Percentiles rank a stretch among this genome's conserved stretches.
Evolutionary conservation across 2,113 vertebrate genomes (phyloP).

Genomic region (Oreochromis niloticus): DNA sequence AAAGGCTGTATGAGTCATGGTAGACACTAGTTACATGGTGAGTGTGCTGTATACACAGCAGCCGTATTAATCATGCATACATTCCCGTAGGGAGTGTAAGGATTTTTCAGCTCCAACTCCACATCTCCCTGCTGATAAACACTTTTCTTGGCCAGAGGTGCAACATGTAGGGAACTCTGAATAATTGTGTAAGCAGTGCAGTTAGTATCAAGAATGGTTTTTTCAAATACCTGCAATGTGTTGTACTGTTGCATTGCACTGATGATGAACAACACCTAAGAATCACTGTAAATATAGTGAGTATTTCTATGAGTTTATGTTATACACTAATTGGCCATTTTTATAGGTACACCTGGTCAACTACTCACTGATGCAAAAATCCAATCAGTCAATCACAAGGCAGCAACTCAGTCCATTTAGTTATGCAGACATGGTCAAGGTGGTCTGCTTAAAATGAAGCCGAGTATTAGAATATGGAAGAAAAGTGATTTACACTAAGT

Average conservation of each 20-base stretch:
- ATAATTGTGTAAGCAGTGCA: slow-evolving; percentile 18
- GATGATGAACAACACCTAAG: neutral
- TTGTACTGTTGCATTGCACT: neutral
- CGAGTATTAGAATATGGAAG: neutral
- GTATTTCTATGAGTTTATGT: neutral
- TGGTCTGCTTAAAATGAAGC: neutral
- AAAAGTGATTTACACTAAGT: neutral
- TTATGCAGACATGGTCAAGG: neutral
- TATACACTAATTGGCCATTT: neutral
- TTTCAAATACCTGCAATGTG: neutral
- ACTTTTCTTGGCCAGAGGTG: slow-evolving; percentile 45
- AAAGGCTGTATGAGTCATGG: slow-evolving; percentile 50
- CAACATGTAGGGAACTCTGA: slow-evolving; percentile 14
- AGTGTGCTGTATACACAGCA: slow-evolving; percentile 43
- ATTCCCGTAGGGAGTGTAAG: slow-evolving; percentile 27
- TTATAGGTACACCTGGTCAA: neutral
- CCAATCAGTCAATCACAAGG: neutral
- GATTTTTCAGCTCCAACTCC: slow-evolving; percentile 34
- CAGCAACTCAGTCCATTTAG: neutral
- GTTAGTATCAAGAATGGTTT: neutral
- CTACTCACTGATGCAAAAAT: neutral
- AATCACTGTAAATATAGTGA: neutral
- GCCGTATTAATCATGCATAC: slow-evolving; percentile 56
- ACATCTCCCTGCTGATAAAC: slow-evolving; percentile 50
- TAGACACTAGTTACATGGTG: slow-evolving; percentile 41